Base-by-base conservation (phyloP, 2,797 vertebrate genomes). In the Limnodromus scolopaceus region DNA sequence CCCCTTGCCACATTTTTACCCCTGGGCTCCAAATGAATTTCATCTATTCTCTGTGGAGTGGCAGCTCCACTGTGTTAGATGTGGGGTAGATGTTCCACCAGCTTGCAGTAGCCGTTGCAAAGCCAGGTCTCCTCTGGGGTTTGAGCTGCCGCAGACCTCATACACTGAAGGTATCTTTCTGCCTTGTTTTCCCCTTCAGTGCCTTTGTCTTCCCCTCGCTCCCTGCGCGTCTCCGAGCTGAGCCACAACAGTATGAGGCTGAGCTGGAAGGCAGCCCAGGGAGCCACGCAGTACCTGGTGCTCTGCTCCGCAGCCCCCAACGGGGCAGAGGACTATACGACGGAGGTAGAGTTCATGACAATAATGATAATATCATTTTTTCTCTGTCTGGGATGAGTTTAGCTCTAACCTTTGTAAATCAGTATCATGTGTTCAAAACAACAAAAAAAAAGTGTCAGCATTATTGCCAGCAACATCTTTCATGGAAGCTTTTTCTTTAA, bases 201-300 rank as follows among this genome's bases (percentile, higher is more conserved):
- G 70, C 98, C 99, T 6, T 96, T 99, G 87, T 97, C 98, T 63
- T 97, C 97, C 17, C 99, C 99, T 7, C 93, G 97, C 60, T 97
- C 97, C 36, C 97, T 99, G 83, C 96, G 98, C 1, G 98, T 99
- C 91, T 98, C 97, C 1, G 97, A 99, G 16, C 98, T 98, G 63
- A 99, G 98, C 11, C 98, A 98, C 94, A 98, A 98, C 96, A 98
- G 97, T 4, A 96, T 99, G 83, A 96, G 88, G 51, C 98, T 99
- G 60, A 98, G 97, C 63, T 99, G 99, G 99, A 97, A 94, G 28
- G 96, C 98, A n/a, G 98, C 98, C 1, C 88, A 98, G 0, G 98
- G 98, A 45, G 99, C 99, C n/a, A 98, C 99, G 0, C 98, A 99
- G 87, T 99, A 99, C 97, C 98, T 99, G 98, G 98, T 99, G 75